phyloP scores from a whole-genome alignment of 2,113 vertebrate species.

The Ellobius talpinus region DNA sequence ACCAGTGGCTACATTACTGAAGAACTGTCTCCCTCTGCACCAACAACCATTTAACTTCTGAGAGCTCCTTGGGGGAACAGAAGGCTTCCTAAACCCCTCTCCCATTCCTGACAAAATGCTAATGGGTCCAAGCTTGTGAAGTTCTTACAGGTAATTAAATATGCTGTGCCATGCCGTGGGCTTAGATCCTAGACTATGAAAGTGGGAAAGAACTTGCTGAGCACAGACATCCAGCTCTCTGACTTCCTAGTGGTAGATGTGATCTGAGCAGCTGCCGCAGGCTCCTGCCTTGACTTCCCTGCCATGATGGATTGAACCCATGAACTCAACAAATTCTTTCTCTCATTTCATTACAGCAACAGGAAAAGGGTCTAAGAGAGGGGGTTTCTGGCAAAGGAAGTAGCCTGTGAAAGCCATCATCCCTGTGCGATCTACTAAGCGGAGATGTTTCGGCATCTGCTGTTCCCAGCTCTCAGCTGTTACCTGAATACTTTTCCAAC shows the following conservation, averaged over 20 bases:
- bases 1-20: background rate
- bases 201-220: background rate
- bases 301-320: background rate
- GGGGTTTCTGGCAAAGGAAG: constrained; percentile 66
- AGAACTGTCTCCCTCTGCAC: background rate
- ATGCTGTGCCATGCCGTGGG: background rate
- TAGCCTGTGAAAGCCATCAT: constrained; percentile 37
- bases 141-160: background rate
- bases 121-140: background rate
- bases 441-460: constrained; percentile 43
- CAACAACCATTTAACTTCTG: background rate
- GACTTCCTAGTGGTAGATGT: background rate
- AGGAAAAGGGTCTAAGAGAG: background rate
- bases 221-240: background rate
- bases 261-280: background rate
- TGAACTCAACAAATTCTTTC: background rate
- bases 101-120: background rate
- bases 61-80: background rate
- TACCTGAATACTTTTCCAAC: background rate
- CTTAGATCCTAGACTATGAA: background rate
- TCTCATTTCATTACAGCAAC: background rate
- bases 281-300: background rate
- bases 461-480: constrained; percentile 61
- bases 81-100: background rate
- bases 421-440: constrained; percentile 49